These are phyloP conservation scores for Ooceraea biroi DNA, from an alignment of 1,140 invertebrate species.

Conservation along the genomic window DNA sequence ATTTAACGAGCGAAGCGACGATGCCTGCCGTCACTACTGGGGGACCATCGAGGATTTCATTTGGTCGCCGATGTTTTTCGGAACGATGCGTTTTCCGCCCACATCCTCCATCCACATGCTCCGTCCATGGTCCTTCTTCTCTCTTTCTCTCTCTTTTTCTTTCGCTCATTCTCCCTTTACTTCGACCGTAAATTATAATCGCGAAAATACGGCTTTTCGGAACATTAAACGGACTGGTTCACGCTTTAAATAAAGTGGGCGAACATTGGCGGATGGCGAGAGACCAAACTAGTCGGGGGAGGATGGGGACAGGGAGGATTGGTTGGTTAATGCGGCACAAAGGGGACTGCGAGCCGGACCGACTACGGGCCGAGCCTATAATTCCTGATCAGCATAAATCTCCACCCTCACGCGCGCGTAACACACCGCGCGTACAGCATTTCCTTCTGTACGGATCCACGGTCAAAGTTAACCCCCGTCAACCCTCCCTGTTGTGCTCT, in stretches of 20 bases:
- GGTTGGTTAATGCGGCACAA: constrained; percentile 73
- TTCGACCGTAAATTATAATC: constrained; percentile 79
- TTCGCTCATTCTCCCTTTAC: constrained; percentile 19
- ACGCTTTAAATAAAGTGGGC: constrained; percentile 76
- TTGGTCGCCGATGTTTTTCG: not conserved
- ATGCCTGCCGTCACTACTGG: not conserved
- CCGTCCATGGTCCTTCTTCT: too few relatives aligned
- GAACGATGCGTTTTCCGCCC: constrained; percentile 11
- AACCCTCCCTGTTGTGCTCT: constrained; percentile 14
- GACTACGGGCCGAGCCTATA: constrained; percentile 76
- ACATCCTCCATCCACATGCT: not conserved
- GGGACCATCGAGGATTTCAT: constrained; percentile 19
- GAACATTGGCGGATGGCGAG: constrained; percentile 37
- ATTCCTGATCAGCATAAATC: constrained; percentile 81
- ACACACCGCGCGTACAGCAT: constrained; percentile 40
- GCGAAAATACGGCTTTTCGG: constrained; percentile 80
- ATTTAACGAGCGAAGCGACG: constrained; percentile 35
- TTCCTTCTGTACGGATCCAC: constrained; percentile 65
- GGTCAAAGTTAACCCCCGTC: constrained; percentile 72
- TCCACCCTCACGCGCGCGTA: constrained; percentile 44
- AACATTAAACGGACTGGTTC: constrained; percentile 78
- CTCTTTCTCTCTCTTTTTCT: constrained; percentile 8
- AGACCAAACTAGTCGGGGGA: not conserved
- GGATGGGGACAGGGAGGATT: constrained; percentile 34
- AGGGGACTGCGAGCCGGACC: constrained; percentile 69